Conservation (phyloP, 2,888 invertebrate genomes). For the Dynastes tityus region DNA sequence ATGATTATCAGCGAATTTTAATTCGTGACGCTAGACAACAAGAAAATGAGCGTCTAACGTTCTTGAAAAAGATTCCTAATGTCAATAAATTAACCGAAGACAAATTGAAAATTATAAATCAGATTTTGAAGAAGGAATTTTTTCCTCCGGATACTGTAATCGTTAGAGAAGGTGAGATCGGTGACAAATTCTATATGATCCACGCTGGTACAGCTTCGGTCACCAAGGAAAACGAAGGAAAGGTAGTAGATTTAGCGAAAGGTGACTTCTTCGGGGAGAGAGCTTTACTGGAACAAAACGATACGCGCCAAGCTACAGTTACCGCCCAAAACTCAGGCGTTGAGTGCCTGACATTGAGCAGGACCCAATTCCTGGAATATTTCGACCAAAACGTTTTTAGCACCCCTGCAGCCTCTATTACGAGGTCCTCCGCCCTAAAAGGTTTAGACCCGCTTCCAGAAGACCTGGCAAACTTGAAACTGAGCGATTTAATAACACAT, state of each 20-base stretch:
- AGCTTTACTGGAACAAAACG: constrained; percentile 89
- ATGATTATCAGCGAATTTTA: constrained; percentile 92
- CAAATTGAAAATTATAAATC: constrained; percentile 86
- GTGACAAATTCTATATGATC: constrained; percentile 93
- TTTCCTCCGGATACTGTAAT: constrained; percentile 86
- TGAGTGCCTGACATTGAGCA: constrained; percentile 89
- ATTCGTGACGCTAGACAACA: constrained; percentile 88
- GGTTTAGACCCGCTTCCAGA: constrained; percentile 38
- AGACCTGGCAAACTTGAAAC: constrained; percentile 62
- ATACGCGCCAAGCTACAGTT: constrained; percentile 89
- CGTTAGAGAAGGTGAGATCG: constrained; percentile 88
- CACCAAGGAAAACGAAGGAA: constrained; percentile 77
- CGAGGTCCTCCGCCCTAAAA: background rate
- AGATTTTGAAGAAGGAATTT: constrained; percentile 90
- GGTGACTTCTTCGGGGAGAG: constrained; percentile 94
- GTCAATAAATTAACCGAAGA: constrained; percentile 81
- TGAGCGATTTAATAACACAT: constrained; percentile 84
- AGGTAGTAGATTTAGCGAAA: constrained; percentile 79
- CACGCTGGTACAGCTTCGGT: constrained; percentile 87
- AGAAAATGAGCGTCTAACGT: constrained; percentile 88
- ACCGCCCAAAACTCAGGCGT: constrained; percentile 89
- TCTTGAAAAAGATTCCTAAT: constrained; percentile 86
- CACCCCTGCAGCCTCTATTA: constrained; percentile 14
- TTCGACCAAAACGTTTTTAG: constrained; percentile 80
- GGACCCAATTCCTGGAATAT: constrained; percentile 85